Evolutionary conservation across 2,113 vertebrate species (phyloP), one percentile per base, ranked within the genome.

Genomic region (Corydoras maculifer): DNA sequence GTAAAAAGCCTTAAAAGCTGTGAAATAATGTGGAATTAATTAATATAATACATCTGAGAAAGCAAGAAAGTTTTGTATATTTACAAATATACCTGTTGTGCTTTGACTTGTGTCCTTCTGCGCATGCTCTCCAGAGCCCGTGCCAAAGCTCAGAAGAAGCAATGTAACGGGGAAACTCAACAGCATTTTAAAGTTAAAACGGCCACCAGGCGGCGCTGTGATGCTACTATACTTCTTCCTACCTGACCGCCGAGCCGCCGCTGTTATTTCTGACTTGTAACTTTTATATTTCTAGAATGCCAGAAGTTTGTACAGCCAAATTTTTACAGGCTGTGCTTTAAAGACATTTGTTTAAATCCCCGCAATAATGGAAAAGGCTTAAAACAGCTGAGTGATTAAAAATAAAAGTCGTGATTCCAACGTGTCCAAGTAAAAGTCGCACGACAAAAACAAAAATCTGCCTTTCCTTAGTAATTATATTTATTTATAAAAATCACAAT

Each of bases 121-220:
- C 58, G 18, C 67, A 60, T 58, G 43, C 14, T 60, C 67, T 9
- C 11, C 11, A 30, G 57, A 9, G 35, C 25, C 29, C 3, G 59
- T 30, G 6, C 35, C 49, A 29, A 57, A 58, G 66, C 57, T 50
- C 57, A 69, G 48, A 18, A 69, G 57, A 11, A 69, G 35, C 35
- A 69, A 3, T 9, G 57, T 14, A 11, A 68, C n/a, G 8, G 55
- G 57, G 5, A 49, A 32, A 29, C 18, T 4, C 32, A 59, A 11
- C 55, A 68, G 3, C 54, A n/a, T 57, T 11, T 8, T 15, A 7
- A 15, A n/a, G n/a, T n/a, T n/a, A n/a, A 57, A n/a, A 3, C 13
- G 8, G 3, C 54, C 54, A 57, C 54, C 13, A n/a, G 54, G 13
- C 4, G 54, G 54, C 54, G 54, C 54, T 57, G 54, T n/a, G 13